Conservation (phyloP, 23 tunicate genomes). For the Trididemnum miniatum region DNA sequence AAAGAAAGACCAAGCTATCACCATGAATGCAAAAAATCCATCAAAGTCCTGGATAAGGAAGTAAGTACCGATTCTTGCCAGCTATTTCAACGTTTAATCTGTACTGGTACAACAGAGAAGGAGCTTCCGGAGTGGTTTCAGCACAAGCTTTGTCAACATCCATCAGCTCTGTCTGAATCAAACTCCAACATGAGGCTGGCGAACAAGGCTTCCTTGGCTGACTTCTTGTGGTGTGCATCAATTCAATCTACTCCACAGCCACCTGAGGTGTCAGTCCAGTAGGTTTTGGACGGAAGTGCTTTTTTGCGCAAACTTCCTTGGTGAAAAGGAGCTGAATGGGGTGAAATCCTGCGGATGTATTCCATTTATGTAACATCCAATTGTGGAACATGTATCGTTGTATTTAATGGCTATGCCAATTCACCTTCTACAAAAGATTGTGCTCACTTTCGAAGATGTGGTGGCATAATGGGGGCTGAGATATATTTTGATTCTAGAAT, state of each 20-base stretch:
- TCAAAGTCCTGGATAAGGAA: neutral
- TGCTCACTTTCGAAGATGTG: neutral
- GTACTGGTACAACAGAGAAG: slow-evolving; percentile 13
- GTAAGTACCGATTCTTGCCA: neutral
- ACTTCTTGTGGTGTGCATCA: slow-evolving; percentile 23
- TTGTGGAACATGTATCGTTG: slow-evolving; percentile 18
- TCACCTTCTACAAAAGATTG: neutral
- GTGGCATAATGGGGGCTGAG: slow-evolving; percentile 10
- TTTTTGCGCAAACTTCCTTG: slow-evolving; percentile 2
- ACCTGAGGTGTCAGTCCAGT: neutral
- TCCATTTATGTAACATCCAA: slow-evolving; percentile 3
- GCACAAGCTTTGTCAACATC: slow-evolving; percentile 15
- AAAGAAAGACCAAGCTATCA: slow-evolving; percentile 22
- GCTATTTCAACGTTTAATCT: slow-evolving; percentile 1
- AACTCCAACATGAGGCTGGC: slow-evolving; percentile 12
- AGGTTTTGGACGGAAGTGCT: slow-evolving; percentile 7
- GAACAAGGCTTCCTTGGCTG: slow-evolving; percentile 10
- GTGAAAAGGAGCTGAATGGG: slow-evolving; percentile 16
- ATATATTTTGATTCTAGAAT: neutral
- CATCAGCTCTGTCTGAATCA: slow-evolving; percentile 22
- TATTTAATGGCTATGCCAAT: neutral
- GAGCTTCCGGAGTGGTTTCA: neutral
- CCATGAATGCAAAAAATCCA: slow-evolving; percentile 1
- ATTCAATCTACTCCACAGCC: too few relatives aligned
- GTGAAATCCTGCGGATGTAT: slow-evolving; percentile 11